These are phyloP conservation scores for Lichenostomus cassidix DNA, from an alignment of 2,113 vertebrate genomes.

Conservation along the genomic window DNA sequence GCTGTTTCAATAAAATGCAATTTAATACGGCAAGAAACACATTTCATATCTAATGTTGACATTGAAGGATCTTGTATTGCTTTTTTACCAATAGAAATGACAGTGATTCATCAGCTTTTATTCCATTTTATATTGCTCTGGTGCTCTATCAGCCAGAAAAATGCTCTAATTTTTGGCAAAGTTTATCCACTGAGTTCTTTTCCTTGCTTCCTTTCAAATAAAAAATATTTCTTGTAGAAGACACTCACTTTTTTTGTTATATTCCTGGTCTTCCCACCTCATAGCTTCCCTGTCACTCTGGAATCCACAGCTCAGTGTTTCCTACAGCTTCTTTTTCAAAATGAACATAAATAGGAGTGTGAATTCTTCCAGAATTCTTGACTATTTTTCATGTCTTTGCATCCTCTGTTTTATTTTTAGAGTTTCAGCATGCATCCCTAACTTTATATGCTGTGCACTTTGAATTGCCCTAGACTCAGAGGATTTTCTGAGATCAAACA, in stretches of 20 bases:
- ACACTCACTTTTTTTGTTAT: slow-evolving; percentile 9
- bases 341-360: background rate
- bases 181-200: slow-evolving; percentile 33
- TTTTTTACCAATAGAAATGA: slow-evolving; percentile 68
- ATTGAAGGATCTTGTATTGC: slow-evolving; percentile 63
- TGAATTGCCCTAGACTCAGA: background rate
- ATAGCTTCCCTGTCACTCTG: background rate
- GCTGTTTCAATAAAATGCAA: slow-evolving; percentile 66
- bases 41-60: slow-evolving; percentile 65
- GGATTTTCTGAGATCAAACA: slow-evolving; percentile 40
- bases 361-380: background rate
- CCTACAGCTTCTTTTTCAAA: slow-evolving; percentile 1
- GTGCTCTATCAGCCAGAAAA: slow-evolving; percentile 50
- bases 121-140: slow-evolving; percentile 63
- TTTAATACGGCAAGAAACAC: slow-evolving; percentile 58
- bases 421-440: background rate
- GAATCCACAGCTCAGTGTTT: slow-evolving; percentile 12
- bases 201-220: slow-evolving; percentile 23
- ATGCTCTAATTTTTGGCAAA: slow-evolving; percentile 55
- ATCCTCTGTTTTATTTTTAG: background rate
- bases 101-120: slow-evolving; percentile 69
- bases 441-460: background rate
- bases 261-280: slow-evolving; percentile 2
- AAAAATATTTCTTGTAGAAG: slow-evolving; percentile 26
- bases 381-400: background rate